Evolutionary conservation across 2,113 vertebrate species (phyloP).

Genomic region (Excalfactoria chinensis): DNA sequence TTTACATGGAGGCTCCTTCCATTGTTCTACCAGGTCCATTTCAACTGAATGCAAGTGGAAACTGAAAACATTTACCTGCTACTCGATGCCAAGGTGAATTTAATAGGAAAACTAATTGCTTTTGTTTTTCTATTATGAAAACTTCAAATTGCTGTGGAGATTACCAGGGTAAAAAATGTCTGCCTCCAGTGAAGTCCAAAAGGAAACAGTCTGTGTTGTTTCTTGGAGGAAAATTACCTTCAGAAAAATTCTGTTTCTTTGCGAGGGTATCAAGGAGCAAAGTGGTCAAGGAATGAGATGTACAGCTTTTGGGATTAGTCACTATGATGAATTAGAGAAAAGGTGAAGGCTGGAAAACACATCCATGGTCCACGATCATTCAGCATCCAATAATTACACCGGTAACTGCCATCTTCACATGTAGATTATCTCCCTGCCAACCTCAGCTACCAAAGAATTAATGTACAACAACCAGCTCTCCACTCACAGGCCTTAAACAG

Average conservation of each 20-base stretch:
- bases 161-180: constrained; percentile 26
- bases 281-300: neutral
- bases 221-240: constrained; percentile 41
- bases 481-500: neutral
- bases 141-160: constrained; percentile 33
- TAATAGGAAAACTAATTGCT: constrained; percentile 65
- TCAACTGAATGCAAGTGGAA: constrained; percentile 36
- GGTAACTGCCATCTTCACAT: neutral
- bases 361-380: neutral
- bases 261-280: neutral
- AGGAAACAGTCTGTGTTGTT: constrained; percentile 38
- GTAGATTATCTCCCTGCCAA: neutral
- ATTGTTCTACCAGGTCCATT: neutral
- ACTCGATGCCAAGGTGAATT: constrained; percentile 44
- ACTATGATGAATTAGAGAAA: constrained; percentile 8
- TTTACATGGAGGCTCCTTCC: neutral
- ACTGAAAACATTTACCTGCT: constrained; percentile 30
- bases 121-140: constrained; percentile 57
- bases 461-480: neutral
- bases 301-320: neutral
- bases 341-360: neutral
- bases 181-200: constrained; percentile 35
- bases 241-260: constrained; percentile 42
- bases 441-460: neutral
- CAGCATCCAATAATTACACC: neutral